Percentiles rank a stretch among this genome's conserved stretches.
Conservation (phyloP, 2,797 vertebrate species). For the Agapornis canus region DNA sequence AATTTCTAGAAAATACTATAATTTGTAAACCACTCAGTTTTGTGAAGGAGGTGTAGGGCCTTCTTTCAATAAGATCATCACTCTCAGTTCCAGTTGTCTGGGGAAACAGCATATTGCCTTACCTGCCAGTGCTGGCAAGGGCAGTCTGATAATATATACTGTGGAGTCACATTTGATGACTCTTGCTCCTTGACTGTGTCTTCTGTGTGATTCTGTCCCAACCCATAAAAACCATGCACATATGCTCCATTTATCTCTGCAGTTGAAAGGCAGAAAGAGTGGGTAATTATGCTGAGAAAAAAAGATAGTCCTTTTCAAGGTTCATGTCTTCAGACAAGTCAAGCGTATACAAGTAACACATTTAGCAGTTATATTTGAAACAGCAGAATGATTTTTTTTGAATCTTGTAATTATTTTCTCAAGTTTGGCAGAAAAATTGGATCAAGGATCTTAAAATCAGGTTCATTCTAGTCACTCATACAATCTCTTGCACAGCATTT, state of each 20-base stretch:
- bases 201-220: slow-evolving; percentile 26
- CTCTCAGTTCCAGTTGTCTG: not conserved
- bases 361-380: slow-evolving; percentile 47
- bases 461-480: slow-evolving; percentile 32
- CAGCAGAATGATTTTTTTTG: slow-evolving; percentile 39
- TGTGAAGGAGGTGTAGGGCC: not conserved
- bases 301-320: slow-evolving; percentile 39
- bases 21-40: not conserved
- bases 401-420: slow-evolving; percentile 62
- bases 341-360: slow-evolving; percentile 21
- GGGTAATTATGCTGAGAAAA: slow-evolving; percentile 51
- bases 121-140: not conserved
- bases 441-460: slow-evolving; percentile 56
- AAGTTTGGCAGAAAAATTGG: slow-evolving; percentile 64
- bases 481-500: not conserved
- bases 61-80: not conserved
- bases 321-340: slow-evolving; percentile 35
- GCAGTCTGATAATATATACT: not conserved
- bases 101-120: not conserved
- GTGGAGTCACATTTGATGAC: not conserved
- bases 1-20: not conserved
- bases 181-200: not conserved
- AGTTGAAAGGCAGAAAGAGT: slow-evolving; percentile 52
- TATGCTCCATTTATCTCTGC: slow-evolving; percentile 49
- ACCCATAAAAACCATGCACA: not conserved